Evolutionary conservation across 2,113 vertebrate genomes (phyloP), one percentile per base, ranked within the genome.

Genomic region (Xyliphius kryptos): DNA sequence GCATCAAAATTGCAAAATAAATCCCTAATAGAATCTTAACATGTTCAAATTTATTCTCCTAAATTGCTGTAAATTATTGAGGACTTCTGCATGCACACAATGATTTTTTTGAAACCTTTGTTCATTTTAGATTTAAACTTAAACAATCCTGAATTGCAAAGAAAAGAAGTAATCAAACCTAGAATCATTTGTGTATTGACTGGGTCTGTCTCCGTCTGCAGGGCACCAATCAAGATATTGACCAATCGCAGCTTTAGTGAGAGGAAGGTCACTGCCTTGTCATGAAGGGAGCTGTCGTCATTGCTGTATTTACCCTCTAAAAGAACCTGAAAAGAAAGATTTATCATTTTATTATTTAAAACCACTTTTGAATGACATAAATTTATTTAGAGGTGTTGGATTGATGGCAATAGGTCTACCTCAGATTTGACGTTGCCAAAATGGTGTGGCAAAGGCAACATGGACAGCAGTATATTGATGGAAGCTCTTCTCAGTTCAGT

Each of bases 161-260:
- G 26, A 32, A 26, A 52, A n/a, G 10, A 47, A 36, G 40, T 6
- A 52, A 19, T 51, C 85, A 80, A 67, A 97, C 94, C 92, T 77
- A 97, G 56, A 66, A 97, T 90, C 87, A 97, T 91, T 69, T 97
- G 94, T 22, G 89, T 97, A 83, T 97, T 97, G 81, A 87, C 87
- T 22, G 89, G 80, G 70, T 97, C 91, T 0, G 89, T 92, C 85
- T 97, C 94, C 0, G 89, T 93, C 77, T 93, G 93, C 78, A 97
- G 82, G 66, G 91, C 91, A 81, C 91, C 93, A 78, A 94, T 92
- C 62, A 97, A 80, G 73, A 96, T 82, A 75, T 90, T 91, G 80
- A 92, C 83, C 79, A 97, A 89, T 66, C 92, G 88, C 80, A 92
- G 79, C 76, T 91, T 95, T 81, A 95, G 81, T 41, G 91, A 92